Evolutionary conservation across 2,797 vertebrate species (phyloP).

Genomic region (Holocentrus rufus): DNA sequence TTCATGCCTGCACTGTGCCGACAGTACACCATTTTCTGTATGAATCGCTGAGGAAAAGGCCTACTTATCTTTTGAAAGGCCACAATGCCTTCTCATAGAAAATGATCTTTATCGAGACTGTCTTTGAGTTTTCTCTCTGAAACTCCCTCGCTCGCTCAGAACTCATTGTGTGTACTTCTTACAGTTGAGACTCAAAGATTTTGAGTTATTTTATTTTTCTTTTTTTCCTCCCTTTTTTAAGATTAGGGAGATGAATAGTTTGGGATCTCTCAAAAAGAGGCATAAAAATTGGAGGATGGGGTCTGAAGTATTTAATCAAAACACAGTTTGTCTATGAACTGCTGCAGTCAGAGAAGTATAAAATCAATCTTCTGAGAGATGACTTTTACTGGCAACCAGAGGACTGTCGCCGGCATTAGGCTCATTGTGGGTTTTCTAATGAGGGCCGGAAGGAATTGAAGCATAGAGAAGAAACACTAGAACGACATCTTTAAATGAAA

Average conservation of each 20-base stretch:
- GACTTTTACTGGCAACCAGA: conserved; percentile 22
- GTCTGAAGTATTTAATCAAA: conserved; percentile 61
- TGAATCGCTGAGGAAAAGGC: conserved; percentile 43
- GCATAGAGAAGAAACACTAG: conserved; percentile 11
- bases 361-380: conserved; percentile 41
- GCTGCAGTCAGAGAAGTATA: conserved; percentile 34
- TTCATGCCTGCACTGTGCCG: conserved; percentile 14
- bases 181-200: conserved; percentile 32
- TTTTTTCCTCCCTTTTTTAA: neutral
- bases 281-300: conserved; percentile 10
- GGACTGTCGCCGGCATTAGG: neutral
- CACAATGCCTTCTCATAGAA: conserved; percentile 53
- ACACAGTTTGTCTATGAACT: conserved; percentile 33
- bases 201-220: neutral
- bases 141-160: conserved; percentile 41
- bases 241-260: conserved; percentile 53
- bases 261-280: conserved; percentile 44
- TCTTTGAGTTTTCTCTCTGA: conserved; percentile 52
- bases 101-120: conserved; percentile 64
- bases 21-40: conserved; percentile 33
- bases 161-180: conserved; percentile 48
- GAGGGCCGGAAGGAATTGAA: conserved; percentile 34
- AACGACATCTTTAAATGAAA: conserved; percentile 45
- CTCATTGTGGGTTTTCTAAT: conserved; percentile 48
- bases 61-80: conserved; percentile 64